phyloP scores from a whole-genome alignment of 1,140 invertebrate genomes.

The Coenobita brevimanus region DNA sequence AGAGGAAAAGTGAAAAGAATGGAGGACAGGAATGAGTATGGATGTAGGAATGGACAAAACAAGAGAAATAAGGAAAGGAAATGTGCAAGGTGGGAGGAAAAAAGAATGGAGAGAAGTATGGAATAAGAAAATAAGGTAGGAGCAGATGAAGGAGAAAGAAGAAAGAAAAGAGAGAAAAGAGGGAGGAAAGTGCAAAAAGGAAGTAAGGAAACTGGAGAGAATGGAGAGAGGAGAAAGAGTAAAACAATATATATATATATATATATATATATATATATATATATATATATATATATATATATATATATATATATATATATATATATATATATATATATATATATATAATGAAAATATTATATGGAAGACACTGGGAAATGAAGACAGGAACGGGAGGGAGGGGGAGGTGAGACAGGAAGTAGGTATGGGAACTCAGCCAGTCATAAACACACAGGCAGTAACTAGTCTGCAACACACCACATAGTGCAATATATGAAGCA shows the following conservation, averaged over 20 bases:
- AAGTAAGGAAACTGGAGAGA: too few species aligned
- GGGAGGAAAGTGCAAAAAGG: not conserved
- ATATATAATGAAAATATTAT: slow-evolving; percentile 13
- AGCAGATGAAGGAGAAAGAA: not conserved
- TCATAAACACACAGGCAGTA: too few species aligned
- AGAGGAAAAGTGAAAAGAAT: too few species aligned
- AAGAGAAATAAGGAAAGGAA: not conserved
- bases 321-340: too few species aligned
- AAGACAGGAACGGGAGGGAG: too few species aligned
- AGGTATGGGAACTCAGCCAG: too few species aligned
- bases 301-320: not conserved
- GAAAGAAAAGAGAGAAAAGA: not conserved
- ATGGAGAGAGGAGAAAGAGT: not conserved
- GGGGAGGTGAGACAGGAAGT: too few species aligned
- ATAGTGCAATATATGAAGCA: too few species aligned
- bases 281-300: slow-evolving; percentile 31
- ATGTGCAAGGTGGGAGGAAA: not conserved
- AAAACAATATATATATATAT: not conserved
- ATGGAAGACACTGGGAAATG: too few species aligned
- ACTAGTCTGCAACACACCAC: too few species aligned
- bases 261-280: slow-evolving; percentile 10
- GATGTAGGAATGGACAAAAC: not conserved
- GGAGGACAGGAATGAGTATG: not conserved
- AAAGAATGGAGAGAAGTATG: too few species aligned
- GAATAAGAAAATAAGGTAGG: not conserved